phyloP scores from a whole-genome alignment of 2,113 vertebrate species.

The Larimichthys crocea region DNA sequence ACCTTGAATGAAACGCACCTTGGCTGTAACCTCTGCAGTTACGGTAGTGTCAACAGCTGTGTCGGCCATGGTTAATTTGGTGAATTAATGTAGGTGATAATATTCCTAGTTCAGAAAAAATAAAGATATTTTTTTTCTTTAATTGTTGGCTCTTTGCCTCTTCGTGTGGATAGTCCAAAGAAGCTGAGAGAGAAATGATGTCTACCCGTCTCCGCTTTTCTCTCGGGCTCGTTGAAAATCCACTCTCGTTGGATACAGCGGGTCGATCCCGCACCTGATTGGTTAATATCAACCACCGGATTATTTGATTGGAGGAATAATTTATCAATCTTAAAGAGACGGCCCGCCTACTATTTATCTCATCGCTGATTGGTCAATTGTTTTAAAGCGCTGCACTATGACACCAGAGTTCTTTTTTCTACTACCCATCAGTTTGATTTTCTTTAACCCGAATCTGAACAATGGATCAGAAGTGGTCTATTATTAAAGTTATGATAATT shows the following conservation, averaged over 20 bases:
- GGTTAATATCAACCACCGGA: constrained; percentile 25
- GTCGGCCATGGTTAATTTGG: constrained; percentile 83
- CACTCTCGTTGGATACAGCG: constrained; percentile 70
- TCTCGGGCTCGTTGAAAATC: constrained; percentile 74
- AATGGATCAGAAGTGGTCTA: constrained; percentile 3
- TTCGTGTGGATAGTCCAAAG: constrained; percentile 57
- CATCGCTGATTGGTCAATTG: constrained; percentile 67
- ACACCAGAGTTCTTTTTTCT: constrained; percentile 12
- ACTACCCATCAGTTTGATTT: constrained; percentile 35
- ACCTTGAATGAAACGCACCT: constrained; percentile 80
- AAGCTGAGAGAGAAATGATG: constrained; percentile 80
- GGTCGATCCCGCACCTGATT: constrained; percentile 56
- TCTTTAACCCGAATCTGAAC: constrained; percentile 41
- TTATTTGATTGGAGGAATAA: constrained; percentile 35
- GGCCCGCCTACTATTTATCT: constrained; percentile 41
- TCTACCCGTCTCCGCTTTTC: constrained; percentile 75
- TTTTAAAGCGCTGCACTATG: constrained; percentile 74
- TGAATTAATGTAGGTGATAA: constrained; percentile 47
- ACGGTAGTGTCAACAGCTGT: constrained; percentile 84
- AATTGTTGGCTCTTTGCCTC: constrained; percentile 50
- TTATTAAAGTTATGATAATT: constrained; percentile 2
- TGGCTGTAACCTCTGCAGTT: constrained; percentile 83
- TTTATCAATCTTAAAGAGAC: constrained; percentile 23
- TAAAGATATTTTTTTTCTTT: constrained; percentile 12
- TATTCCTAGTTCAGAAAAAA: constrained; percentile 42